These are phyloP conservation scores for Peromyscus aztecus DNA, from an alignment of 2,797 vertebrate species.

Conservation along the genomic window DNA sequence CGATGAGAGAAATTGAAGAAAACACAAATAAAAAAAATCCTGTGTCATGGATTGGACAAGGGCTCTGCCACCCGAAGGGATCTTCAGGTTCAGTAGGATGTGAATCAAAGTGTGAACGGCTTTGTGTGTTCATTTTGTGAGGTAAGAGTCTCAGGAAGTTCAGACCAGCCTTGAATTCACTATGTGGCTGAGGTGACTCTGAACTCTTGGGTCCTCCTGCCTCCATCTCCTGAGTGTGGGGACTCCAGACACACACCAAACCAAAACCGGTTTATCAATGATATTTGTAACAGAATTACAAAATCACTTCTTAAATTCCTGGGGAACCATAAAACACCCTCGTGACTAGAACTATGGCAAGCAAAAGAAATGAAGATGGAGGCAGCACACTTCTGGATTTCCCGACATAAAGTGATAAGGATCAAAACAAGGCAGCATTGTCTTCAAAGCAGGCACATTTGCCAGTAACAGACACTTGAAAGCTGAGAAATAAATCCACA, in stretches of 20 bases:
- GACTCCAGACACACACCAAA: too few relatives aligned
- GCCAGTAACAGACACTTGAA: neutral
- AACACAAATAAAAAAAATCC: too few relatives aligned
- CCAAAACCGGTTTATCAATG: neutral
- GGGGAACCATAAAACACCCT: neutral
- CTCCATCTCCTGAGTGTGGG: too few relatives aligned
- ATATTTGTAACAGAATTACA: neutral
- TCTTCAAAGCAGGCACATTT: neutral
- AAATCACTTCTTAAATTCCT: neutral
- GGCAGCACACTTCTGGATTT: neutral
- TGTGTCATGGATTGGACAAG: neutral
- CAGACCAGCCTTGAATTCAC: neutral
- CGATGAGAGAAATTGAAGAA: neutral
- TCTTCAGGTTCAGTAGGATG: neutral
- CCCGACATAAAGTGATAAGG: neutral
- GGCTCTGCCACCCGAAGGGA: accelerated
- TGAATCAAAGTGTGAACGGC: neutral
- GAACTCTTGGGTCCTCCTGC: neutral
- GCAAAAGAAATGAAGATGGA: neutral
- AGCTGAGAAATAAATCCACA: neutral
- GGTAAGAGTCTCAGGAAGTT: neutral
- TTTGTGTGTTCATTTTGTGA: neutral
- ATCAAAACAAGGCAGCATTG: neutral
- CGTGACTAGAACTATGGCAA: neutral
- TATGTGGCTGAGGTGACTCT: too few relatives aligned